phyloP scores from a whole-genome alignment of 2,888 invertebrate species.

The Ashinkailepas kermadecensis region DNA sequence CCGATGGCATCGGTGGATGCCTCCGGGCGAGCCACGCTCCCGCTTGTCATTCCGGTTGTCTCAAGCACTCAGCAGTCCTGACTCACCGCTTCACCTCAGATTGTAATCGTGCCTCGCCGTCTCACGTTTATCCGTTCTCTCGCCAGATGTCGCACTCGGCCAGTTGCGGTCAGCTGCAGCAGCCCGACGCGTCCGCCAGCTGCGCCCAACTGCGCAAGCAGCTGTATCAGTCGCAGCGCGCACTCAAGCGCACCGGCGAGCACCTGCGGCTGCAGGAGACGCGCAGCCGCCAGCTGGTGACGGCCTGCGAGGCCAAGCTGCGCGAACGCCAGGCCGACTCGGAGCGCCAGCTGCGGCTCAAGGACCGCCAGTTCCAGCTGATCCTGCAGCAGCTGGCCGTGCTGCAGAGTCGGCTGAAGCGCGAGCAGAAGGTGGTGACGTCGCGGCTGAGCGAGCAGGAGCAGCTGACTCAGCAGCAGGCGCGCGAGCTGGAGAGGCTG shows the following conservation, averaged over 20 bases:
- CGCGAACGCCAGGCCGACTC: constrained; percentile 54
- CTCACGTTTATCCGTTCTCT: no score
- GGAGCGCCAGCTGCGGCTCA: constrained; percentile 53
- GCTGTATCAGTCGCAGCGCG: constrained; percentile 53
- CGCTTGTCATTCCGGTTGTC: no score
- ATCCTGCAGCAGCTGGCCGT: constrained; percentile 62
- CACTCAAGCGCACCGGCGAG: constrained; percentile 57
- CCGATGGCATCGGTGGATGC: no score
- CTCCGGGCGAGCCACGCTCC: no score
- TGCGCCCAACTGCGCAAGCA: constrained; percentile 40
- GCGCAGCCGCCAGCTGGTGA: constrained; percentile 59
- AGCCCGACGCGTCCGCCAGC: not conserved
- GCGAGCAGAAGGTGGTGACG: constrained; percentile 61
- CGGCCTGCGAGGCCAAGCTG: constrained; percentile 55
- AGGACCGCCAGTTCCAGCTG: constrained; percentile 62
- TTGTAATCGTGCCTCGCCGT: no score
- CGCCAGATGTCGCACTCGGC: no score
- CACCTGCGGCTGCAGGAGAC: constrained; percentile 35
- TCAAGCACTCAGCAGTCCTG: no score
- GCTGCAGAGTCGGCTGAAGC: constrained; percentile 56
- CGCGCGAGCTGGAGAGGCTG: constrained; percentile 55
- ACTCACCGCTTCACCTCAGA: no score
- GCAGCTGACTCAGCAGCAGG: constrained; percentile 60
- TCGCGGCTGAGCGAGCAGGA: constrained; percentile 62
- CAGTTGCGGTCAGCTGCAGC: no score